A percentile compares a stretch with the other conserved stretches of the same genome.
Evolutionary conservation across 2,113 vertebrate genomes (phyloP).

Genomic region (Mormoops blainvillei): DNA sequence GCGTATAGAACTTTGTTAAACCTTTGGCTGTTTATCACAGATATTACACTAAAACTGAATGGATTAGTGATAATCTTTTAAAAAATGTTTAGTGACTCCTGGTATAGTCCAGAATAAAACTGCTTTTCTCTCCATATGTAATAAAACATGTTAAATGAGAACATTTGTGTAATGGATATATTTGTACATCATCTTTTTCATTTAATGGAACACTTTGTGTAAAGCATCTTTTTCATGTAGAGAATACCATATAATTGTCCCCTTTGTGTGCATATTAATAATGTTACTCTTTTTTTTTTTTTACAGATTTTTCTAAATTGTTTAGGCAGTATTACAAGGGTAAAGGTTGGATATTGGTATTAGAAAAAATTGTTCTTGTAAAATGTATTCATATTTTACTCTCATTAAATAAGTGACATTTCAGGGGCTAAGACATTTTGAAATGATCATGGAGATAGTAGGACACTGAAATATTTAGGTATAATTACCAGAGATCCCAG

Average conservation of each 20-base stretch:
- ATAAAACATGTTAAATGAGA: conserved; percentile 29
- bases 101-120: neutral
- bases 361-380: neutral
- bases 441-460: neutral
- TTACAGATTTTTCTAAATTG: neutral
- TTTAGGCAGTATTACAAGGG: neutral
- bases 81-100: neutral
- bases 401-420: neutral
- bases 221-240: neutral
- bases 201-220: neutral
- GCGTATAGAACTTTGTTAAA: conserved; percentile 19
- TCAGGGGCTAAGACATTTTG: neutral
- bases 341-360: neutral
- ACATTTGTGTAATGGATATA: neutral
- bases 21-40: conserved; percentile 13
- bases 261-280: neutral
- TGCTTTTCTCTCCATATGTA: neutral
- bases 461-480: neutral
- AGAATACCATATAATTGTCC: neutral
- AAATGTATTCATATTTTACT: conserved; percentile 18
- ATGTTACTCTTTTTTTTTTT: neutral
- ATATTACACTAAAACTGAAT: conserved; percentile 23
- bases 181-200: conserved; percentile 6
- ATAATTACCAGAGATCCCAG: neutral
- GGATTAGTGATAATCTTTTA: neutral